Evolutionary conservation across 2,888 invertebrate species (phyloP).

Genomic region (Rotaria sp.): DNA sequence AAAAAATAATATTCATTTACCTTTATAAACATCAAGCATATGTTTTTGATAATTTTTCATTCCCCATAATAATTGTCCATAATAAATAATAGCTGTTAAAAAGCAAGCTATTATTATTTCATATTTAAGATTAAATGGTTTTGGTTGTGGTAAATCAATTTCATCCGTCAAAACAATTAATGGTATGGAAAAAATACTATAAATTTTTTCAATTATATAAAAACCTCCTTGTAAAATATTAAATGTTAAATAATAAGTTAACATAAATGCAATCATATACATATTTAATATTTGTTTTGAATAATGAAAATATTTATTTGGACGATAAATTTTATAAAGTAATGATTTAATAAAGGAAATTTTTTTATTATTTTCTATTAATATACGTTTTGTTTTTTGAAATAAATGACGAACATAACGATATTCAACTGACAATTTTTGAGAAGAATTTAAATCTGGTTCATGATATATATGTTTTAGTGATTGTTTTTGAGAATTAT

Average conservation of each 20-base stretch:
- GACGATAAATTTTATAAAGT: slow-evolving; percentile 15
- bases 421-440: slow-evolving; percentile 12
- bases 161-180: slow-evolving; percentile 22
- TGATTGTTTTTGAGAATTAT: background rate
- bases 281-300: slow-evolving; percentile 39
- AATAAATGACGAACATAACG: slow-evolving; percentile 30
- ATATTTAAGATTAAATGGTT: slow-evolving; percentile 29
- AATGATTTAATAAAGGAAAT: background rate
- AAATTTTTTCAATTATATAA: slow-evolving; percentile 35
- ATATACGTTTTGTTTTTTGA: slow-evolving; percentile 9
- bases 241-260: slow-evolving; percentile 38
- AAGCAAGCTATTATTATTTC: slow-evolving; percentile 33
- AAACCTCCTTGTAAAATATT: slow-evolving; percentile 31
- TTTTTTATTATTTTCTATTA: slow-evolving; percentile 9
- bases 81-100: slow-evolving; percentile 32
- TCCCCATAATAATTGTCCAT: slow-evolving; percentile 32
- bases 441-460: background rate
- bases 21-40: slow-evolving; percentile 33
- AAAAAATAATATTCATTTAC: background rate
- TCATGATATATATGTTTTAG: slow-evolving; percentile 25
- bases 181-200: slow-evolving; percentile 11
- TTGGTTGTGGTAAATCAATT: slow-evolving; percentile 7
- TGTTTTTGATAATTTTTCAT: slow-evolving; percentile 38
- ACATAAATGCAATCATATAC: slow-evolving; percentile 39
- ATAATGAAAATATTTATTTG: slow-evolving; percentile 34